Evolutionary conservation across 2,888 invertebrate genomes (phyloP).

Genomic region (Nomada ferruginata): DNA sequence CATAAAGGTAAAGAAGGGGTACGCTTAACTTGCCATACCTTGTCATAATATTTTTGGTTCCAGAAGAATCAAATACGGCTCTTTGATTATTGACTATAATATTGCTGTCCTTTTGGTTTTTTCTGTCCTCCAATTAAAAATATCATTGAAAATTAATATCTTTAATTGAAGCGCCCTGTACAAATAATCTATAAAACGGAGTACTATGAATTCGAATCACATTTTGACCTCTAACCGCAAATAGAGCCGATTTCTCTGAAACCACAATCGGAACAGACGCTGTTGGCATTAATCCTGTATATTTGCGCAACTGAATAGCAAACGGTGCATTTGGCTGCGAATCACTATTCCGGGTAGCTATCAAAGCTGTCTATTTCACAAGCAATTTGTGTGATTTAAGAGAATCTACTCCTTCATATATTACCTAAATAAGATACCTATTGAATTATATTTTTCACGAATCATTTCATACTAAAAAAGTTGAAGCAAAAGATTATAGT

Average conservation of each 20-base stretch:
- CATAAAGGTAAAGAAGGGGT: too few species aligned
- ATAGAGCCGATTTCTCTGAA: constrained; percentile 44
- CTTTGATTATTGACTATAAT: too few species aligned
- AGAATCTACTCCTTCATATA: background rate
- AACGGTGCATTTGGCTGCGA: constrained; percentile 22
- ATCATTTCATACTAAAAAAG: too few species aligned
- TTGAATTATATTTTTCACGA: background rate
- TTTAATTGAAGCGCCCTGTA: background rate
- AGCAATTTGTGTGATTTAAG: background rate
- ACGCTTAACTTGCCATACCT: too few species aligned
- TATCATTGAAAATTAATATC: background rate
- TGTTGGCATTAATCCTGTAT: constrained; percentile 31
- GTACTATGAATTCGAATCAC: constrained; percentile 19
- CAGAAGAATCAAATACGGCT: too few species aligned
- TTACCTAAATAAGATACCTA: background rate
- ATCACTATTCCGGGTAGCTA: constrained; percentile 25
- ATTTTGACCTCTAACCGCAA: constrained; percentile 34
- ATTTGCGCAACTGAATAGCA: constrained; percentile 22
- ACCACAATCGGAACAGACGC: constrained; percentile 19
- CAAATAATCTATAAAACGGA: constrained; percentile 1
- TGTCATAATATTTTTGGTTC: too few species aligned
- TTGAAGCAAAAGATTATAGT: too few species aligned
- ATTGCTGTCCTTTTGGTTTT: too few species aligned
- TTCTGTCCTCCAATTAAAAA: too few species aligned
- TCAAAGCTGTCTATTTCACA: constrained; percentile 5